Base-by-base conservation (phyloP, 2,797 vertebrate species). In the Sebastes steindachneri region DNA sequence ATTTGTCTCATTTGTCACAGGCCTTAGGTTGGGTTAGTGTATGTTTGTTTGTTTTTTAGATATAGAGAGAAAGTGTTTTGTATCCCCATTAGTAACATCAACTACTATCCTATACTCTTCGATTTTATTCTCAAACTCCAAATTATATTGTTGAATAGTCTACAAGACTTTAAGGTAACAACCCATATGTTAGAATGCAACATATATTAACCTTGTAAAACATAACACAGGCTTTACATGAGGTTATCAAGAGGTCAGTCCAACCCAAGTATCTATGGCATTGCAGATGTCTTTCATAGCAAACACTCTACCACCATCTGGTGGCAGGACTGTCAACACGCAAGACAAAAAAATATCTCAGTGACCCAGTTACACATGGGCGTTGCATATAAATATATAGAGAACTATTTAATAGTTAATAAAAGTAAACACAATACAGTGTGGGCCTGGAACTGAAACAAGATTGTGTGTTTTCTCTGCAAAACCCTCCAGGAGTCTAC, bases 221-320 rank as follows among this genome's bases (percentile, higher is more conserved):
- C 28, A 23, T 19, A 23, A 58, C 28, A 57, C 3, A 59, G 8
- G 53, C 23, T 58, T 58, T 33, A 26, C 0, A 6, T 5, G 9
- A 23, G 2, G 12, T 23, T 5, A 31, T 57, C 11, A 29, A 58
- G 21, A 35, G 8, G 48, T 62, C 6, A 41, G 7, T 31, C 33
- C 48, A 63, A 25, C 12, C 12, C 12, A 51, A 26, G 7, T 10
- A 54, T 31, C 26, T 10, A 54, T 4, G 4, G 19, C 5, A 1
- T 3, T 58, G 60, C 25, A 51, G 11, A 21, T 53, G 5, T 77
- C 14, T 31, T 29, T 77, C 15, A 41, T 26, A 62, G 41, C 3
- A 14, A 68, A 10, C 63, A 31, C 73, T 86, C 51, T 85, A 51
- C 5, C 23, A 17, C 89, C 88, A 83, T 68, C 91, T 86, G 58